phyloP scores from a whole-genome alignment of 2,888 invertebrate genomes.

The Peribatodes rhomboidaria region DNA sequence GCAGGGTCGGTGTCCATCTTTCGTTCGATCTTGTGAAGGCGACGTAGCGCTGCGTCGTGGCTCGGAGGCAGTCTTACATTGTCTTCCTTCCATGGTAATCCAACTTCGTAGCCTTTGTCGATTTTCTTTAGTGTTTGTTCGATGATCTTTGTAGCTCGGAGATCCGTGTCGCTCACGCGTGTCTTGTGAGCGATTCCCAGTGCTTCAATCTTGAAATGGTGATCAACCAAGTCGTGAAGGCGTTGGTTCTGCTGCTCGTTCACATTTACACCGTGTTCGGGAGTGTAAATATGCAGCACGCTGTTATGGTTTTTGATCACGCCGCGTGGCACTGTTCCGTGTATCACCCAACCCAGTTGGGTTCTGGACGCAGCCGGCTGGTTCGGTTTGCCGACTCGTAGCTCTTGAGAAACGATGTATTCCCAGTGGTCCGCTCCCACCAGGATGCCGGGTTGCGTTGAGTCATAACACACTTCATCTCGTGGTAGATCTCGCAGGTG shows the following conservation, averaged over 20 bases:
- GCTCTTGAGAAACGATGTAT: background rate
- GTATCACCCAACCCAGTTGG: conserved; percentile 5
- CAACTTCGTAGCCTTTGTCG: background rate
- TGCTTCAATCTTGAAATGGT: background rate
- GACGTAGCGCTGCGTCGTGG: background rate
- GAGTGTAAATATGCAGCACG: conserved; percentile 9
- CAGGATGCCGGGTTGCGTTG: background rate
- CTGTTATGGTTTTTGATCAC: background rate
- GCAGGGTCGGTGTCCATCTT: background rate
- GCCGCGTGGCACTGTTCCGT: conserved; percentile 2
- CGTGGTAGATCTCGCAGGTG: conserved; percentile 1
- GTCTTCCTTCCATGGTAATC: background rate
- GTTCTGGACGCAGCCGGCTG: conserved; percentile 13
- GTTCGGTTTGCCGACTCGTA: background rate
- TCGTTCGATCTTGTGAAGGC: background rate
- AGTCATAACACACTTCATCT: background rate
- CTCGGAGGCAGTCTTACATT: background rate
- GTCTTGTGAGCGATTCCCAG: background rate
- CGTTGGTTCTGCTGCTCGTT: background rate
- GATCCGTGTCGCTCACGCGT: background rate
- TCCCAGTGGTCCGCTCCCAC: conserved; percentile 1
- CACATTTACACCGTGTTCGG: background rate
- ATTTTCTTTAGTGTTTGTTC: background rate
- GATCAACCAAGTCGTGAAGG: conserved; percentile 4
- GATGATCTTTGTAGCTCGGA: background rate